Percentiles rank a stretch among this genome's conserved stretches.
Evolutionary conservation across 2,113 vertebrate genomes (phyloP).

Genomic region (Rhegmatorhina hoffmannsi): DNA sequence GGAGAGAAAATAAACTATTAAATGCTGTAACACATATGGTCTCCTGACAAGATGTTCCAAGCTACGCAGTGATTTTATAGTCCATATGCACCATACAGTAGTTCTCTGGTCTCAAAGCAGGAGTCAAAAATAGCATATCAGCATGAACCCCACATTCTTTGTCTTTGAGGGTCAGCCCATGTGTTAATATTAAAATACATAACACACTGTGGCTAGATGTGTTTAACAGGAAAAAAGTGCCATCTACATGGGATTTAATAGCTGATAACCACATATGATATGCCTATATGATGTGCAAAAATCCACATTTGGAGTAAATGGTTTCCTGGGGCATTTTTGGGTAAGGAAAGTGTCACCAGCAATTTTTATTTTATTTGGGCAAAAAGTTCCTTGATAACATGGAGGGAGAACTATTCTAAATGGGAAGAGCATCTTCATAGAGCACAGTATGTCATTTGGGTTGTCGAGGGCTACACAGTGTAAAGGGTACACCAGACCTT

Average conservation of each 20-base stretch:
- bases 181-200: neutral
- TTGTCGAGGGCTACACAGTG: accelerated
- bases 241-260: neutral
- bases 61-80: neutral
- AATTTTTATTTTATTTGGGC: neutral
- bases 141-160: neutral
- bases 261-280: neutral
- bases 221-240: neutral
- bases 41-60: constrained; percentile 35
- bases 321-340: neutral
- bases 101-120: neutral
- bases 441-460: no score
- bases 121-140: neutral
- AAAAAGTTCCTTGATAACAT: neutral
- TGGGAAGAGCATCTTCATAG: neutral
- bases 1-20: constrained; percentile 25
- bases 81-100: neutral
- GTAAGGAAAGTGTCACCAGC: neutral
- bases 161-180: neutral
- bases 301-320: neutral
- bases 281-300: neutral
- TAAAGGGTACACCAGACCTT: neutral
- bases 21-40: constrained; percentile 28
- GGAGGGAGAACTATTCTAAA: neutral
- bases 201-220: neutral